Percentiles rank a stretch among this genome's conserved stretches.
phyloP scores from a whole-genome alignment of 1,140 invertebrate species.

The Oscheius sp. region DNA sequence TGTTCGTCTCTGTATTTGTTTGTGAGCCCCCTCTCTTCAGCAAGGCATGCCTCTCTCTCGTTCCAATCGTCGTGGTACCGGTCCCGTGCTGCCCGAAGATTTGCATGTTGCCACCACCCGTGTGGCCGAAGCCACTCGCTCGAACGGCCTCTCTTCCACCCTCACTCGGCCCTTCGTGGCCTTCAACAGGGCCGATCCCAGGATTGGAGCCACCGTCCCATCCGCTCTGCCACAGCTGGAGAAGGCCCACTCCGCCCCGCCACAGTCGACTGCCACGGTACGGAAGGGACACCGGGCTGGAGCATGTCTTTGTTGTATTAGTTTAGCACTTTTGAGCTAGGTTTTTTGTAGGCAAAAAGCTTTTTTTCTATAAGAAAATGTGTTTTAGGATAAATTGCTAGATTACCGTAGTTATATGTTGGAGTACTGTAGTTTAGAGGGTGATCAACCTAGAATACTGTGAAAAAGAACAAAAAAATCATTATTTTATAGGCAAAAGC shows the following conservation, averaged over 20 bases:
- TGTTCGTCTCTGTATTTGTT: conserved; percentile 3
- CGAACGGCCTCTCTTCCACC: background rate
- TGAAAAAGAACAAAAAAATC: too few relatives aligned
- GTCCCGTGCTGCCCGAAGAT: conserved; percentile 29
- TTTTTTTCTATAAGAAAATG: too few relatives aligned
- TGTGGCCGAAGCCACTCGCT: background rate
- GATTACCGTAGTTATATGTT: too few relatives aligned
- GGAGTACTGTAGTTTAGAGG: too few relatives aligned
- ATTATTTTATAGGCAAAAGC: too few relatives aligned
- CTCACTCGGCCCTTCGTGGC: background rate
- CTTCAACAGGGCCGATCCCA: background rate
- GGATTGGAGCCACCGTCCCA: conserved; percentile 2
- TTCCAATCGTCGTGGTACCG: conserved; percentile 33
- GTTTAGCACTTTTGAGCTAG: too few relatives aligned
- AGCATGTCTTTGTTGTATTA: background rate
- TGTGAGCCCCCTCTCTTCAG: background rate
- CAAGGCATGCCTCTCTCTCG: conserved; percentile 24
- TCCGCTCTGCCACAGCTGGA: background rate
- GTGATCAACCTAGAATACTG: too few relatives aligned
- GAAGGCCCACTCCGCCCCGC: conserved; percentile 3
- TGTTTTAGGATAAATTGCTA: too few relatives aligned
- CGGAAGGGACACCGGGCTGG: too few relatives aligned
- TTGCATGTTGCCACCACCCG: background rate
- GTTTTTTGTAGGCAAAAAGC: too few relatives aligned
- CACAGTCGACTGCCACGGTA: background rate